Conservation (phyloP, 2,888 invertebrate genomes). For the Steinernema hermaphroditum region DNA sequence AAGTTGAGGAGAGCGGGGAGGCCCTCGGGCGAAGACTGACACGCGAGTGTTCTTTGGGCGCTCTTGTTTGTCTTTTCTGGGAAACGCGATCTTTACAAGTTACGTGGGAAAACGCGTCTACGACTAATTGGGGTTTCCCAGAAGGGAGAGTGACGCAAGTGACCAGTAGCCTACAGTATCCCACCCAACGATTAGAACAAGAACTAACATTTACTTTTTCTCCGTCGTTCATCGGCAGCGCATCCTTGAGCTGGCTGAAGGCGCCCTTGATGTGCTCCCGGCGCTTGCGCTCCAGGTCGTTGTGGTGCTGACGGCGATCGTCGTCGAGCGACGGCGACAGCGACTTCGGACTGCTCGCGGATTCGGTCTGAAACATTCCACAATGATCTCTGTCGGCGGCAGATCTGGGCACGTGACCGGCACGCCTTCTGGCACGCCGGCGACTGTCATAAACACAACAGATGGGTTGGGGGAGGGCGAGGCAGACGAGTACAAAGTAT, state of each 20-base stretch:
- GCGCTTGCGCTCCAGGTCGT: slow-evolving; percentile 92
- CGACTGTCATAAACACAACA: slow-evolving; percentile 9
- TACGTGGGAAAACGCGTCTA: background rate
- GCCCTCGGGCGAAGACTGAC: background rate
- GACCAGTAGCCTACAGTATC: too few species aligned
- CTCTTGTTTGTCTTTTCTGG: background rate
- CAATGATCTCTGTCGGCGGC: background rate
- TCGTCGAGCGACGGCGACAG: slow-evolving; percentile 73
- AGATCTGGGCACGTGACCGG: slow-evolving; percentile 12
- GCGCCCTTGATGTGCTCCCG: slow-evolving; percentile 98
- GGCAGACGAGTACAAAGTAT: slow-evolving; percentile 22
- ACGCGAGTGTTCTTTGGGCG: background rate
- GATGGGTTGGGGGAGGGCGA: background rate
- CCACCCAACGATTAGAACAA: too few species aligned
- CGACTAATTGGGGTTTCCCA: too few species aligned
- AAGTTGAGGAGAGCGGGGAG: background rate
- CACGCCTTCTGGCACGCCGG: too few species aligned
- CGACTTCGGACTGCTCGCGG: slow-evolving; percentile 45
- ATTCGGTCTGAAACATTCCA: slow-evolving; percentile 26
- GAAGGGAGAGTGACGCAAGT: too few species aligned
- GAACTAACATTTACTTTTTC: slow-evolving; percentile 78
- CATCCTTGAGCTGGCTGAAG: slow-evolving; percentile 88
- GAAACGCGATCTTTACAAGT: background rate
- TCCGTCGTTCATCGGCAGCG: slow-evolving; percentile 89
- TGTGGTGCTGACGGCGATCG: slow-evolving; percentile 96